Evolutionary conservation across 2,888 invertebrate genomes (phyloP), one percentile per base, ranked within the genome.

Genomic region (Lumbricus terrestris): DNA sequence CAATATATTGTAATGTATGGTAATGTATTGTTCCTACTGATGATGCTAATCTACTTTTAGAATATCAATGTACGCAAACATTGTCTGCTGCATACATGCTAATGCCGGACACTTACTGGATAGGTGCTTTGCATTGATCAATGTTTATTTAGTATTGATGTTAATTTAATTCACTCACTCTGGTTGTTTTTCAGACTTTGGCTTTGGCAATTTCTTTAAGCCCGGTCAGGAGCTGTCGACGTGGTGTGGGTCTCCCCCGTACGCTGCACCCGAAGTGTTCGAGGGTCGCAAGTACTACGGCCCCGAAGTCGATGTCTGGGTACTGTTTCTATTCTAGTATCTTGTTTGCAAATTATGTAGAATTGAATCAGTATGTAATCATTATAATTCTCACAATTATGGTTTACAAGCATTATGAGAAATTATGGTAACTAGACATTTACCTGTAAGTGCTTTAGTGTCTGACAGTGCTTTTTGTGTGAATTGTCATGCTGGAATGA

Each of bases 281-380:
- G 97, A 98, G 94, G 99, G 98, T 83, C 98, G 94, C 97, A 97
- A 98, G 94, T 99, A 99, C 95, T 97, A 97, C 0, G 99, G 98
- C 23, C 98, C 99, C 6, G 98, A 98, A 96, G 97, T 98, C 93
- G 98, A 99, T 95, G 97, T 99, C 94, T 99, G 99, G 99, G 98
- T 98, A 96, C 69, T 29, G n/a, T 23, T n/a, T 95, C 96, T 91
- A 1, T 33, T 69, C 54, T n/a, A 33, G 33, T 29, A 34, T 38
- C 34, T 85, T 85, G 47, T 47, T n/a, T 47, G 23, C 2, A 47
- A 47, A 47, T n/a, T n/a, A n/a, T 47, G 47, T 40, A 40, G 40
- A 40, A 40, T 40, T 47, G 47, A 20, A 23, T 6, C 33, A n/a
- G 69, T 69, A n/a, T 69, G 69, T 69, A 69, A n/a, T 69, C 11